A percentile compares a stretch with the other conserved stretches of the same genome.
Conservation (phyloP, 2,113 vertebrate species). For the Oncorhynchus gorbuscha region DNA sequence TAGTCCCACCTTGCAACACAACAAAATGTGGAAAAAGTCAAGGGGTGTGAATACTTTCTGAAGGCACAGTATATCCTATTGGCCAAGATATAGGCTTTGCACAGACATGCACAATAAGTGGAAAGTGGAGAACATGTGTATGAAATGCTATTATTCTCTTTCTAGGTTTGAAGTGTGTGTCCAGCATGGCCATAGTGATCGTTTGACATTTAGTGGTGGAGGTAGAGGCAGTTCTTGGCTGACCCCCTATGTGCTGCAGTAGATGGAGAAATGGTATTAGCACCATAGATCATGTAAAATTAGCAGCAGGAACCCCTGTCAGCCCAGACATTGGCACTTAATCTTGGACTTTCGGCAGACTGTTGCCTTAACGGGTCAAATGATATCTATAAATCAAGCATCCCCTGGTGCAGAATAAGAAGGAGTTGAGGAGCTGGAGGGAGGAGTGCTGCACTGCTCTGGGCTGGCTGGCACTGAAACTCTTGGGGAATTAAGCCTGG, state of each 20-base stretch:
- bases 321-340: slow-evolving; percentile 75
- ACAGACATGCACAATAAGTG: neutral
- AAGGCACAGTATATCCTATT: neutral
- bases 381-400: slow-evolving; percentile 81
- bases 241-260: slow-evolving; percentile 45
- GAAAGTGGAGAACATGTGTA: neutral
- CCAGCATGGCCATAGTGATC: slow-evolving; percentile 45
- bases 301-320: slow-evolving; percentile 77
- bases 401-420: slow-evolving; percentile 48
- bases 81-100: too few species aligned
- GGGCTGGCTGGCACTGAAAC: slow-evolving; percentile 48
- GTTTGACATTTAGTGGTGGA: slow-evolving; percentile 44
- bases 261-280: slow-evolving; percentile 73
- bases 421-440: slow-evolving; percentile 12
- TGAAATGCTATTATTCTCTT: slow-evolving; percentile 20
- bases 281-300: slow-evolving; percentile 80
- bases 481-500: slow-evolving; percentile 67
- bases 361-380: slow-evolving; percentile 83
- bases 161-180: slow-evolving; percentile 40
- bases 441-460: slow-evolving; percentile 9
- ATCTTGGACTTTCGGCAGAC: slow-evolving; percentile 82
- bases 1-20: too few species aligned
- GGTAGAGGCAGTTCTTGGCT: slow-evolving; percentile 49
- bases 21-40: too few species aligned
- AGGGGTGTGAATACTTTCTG: too few species aligned